A percentile compares a stretch with the other conserved stretches of the same genome.
These are phyloP conservation scores for Triplophysa siluroides DNA, from an alignment of 2,113 vertebrate species.

Conservation along the genomic window DNA sequence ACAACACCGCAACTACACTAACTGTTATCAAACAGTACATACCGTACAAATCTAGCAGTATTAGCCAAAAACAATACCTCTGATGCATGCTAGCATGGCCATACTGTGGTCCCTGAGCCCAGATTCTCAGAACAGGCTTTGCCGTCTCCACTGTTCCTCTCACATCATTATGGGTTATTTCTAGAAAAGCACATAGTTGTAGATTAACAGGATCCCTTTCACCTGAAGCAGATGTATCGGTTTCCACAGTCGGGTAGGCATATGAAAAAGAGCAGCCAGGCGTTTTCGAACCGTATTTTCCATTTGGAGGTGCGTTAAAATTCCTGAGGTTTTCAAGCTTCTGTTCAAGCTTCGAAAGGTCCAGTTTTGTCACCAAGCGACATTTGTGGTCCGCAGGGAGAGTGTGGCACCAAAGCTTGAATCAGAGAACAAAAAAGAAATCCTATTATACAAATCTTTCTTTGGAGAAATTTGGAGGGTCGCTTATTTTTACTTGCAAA, in stretches of 20 bases:
- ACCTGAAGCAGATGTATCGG: conserved; percentile 1
- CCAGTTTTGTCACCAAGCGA: conserved; percentile 70
- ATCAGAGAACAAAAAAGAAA: conserved; percentile 30
- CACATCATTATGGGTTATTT: conserved; percentile 23
- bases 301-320: conserved; percentile 53
- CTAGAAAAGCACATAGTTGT: conserved; percentile 49
- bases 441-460: background rate
- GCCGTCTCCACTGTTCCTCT: conserved; percentile 65
- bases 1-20: background rate
- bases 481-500: too few species aligned
- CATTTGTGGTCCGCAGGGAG: conserved; percentile 73
- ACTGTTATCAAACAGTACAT: background rate
- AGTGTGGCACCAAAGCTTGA: conserved; percentile 86
- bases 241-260: conserved; percentile 1
- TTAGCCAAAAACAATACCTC: conserved; percentile 8
- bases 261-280: background rate
- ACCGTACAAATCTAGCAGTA: too few species aligned
- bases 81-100: conserved; percentile 14
- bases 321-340: conserved; percentile 56
- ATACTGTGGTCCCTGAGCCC: conserved; percentile 45
- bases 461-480: too few species aligned
- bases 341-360: conserved; percentile 76
- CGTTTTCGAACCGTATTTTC: background rate
- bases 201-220: background rate
- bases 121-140: conserved; percentile 73